Evolutionary conservation across 2,888 invertebrate genomes (phyloP), one percentile per base, ranked within the genome.

Genomic region (Empis livida): DNA sequence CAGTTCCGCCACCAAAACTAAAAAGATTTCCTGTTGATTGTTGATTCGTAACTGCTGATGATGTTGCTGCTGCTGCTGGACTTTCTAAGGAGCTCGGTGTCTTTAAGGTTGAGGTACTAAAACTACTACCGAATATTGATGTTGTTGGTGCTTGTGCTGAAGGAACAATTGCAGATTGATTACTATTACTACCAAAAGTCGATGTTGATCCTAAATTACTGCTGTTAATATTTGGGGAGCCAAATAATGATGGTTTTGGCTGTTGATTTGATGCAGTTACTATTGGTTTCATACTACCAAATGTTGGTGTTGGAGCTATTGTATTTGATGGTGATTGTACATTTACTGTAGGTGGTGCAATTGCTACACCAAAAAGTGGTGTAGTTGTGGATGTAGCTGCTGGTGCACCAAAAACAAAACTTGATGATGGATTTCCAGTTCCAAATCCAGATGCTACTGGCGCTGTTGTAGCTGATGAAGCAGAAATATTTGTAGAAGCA

Each of bases 281-380:
- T 8, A n/a, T n/a, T n/a, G 35, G 13, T 35, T 51, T 53, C 14
- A 52, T 49, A 11, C 54, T 53, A 40, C 52, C 53, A 20, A 49
- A 42, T 11, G 50, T 51, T 17, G 46, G 45, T 17, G 51, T 35
- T 16, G 45, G 43, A 20, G 47, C 9, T 23, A 53, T 49, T 10
- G 49, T 27, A 15, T 49, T 17, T 13, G 49, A 37, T 11, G 47
- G 35, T 10, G 40, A 37, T 30, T 44, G 31, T 14, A 44, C 17
- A 31, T 20, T 20, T 20, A 5, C 23, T 27, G 2, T 9, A 27
- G 23, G 23, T 9, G 35, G 10, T 13, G 35, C 2, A 35, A n/a
- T 35, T 35, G 49, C 51, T 16, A 51, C 49, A 11, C 54, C 54
- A 40, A 53, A 54, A 20, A 49, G 40, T 11, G 51, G 51, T 17